phyloP scores from a whole-genome alignment of 2,797 vertebrate genomes.

The Enteromius fasciolatus region DNA sequence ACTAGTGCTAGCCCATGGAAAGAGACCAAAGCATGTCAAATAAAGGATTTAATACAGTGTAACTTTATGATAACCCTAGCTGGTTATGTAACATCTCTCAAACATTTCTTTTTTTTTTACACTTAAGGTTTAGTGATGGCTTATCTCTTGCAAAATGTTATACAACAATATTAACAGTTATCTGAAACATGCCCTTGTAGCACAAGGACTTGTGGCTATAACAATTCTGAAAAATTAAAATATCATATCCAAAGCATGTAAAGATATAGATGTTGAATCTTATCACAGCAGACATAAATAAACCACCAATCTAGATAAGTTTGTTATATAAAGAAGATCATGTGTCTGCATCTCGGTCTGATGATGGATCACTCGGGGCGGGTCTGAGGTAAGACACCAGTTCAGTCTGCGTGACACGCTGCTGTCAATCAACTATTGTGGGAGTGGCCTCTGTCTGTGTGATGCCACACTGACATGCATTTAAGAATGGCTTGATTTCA shows the following conservation, averaged over 20 bases:
- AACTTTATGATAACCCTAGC: constrained; percentile 7
- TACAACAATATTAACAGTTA: constrained; percentile 1
- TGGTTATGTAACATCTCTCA: neutral
- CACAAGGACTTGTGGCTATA: constrained; percentile 20
- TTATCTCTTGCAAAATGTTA: constrained; percentile 23
- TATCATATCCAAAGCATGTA: neutral
- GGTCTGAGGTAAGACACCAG: too few relatives aligned
- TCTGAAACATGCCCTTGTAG: constrained; percentile 17
- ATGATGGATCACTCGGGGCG: too few relatives aligned
- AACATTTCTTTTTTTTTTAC: neutral
- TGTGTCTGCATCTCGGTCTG: too few relatives aligned
- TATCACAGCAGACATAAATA: neutral
- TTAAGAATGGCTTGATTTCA: too few relatives aligned
- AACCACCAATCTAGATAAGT: neutral
- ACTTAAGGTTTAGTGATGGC: neutral
- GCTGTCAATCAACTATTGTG: too few relatives aligned
- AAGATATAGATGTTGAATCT: neutral
- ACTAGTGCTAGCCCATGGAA: neutral
- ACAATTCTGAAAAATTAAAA: constrained; percentile 24
- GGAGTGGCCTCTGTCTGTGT: too few relatives aligned
- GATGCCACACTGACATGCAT: too few relatives aligned
- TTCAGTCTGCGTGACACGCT: too few relatives aligned
- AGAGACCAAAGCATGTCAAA: constrained; percentile 3
- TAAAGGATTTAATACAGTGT: neutral
- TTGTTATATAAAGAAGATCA: neutral